Evolutionary conservation across 2,888 invertebrate species (phyloP), one percentile per base, ranked within the genome.

Genomic region (Strigamia transsilvanica): DNA sequence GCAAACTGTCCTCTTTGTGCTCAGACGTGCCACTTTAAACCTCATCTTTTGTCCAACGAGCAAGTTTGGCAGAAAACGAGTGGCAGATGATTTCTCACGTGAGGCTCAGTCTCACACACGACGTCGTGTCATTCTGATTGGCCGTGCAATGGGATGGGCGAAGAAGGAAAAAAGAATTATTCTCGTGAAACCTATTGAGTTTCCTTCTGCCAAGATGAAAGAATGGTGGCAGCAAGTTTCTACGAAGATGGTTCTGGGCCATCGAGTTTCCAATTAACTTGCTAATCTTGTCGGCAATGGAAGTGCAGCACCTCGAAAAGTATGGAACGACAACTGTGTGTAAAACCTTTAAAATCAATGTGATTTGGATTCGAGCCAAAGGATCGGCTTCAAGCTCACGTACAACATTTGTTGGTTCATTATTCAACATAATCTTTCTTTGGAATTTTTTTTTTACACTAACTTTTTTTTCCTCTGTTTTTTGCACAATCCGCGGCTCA

Each of bases 181-280:
- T 15, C 46, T 10, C 46, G 15, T 15, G 13, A 46, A 51, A 18
- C 51, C 51, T 51, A 51, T 51, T 51, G 51, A 51, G n/a, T 51
- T 51, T 51, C 34, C 51, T 51, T 6, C 46, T 46, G 51, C 51
- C 51, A n/a, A 18, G n/a, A 51, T 51, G n/a, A 51, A 51, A 51
- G n/a, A 51, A 51, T n/a, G 15, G 18, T 4, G 51, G 51, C 46
- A 46, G 15, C 13, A 46, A 46, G 46, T 46, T 46, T 46, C 6
- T 15, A 15, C 46, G 46, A 46, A 51, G 51, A 51, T n/a, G 51
- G 51, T 51, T 51, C 51, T n/a, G 51, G 51, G 51, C 51, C 51
- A 51, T 51, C 51, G 51, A n/a, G 51, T 51, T 51, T 51, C 51
- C 51, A 51, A 51, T 51, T 51, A 51, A 51, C 51, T 51, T n/a